Evolutionary conservation across 2,888 invertebrate genomes (phyloP).

Genomic region (Catocala fraxini): DNA sequence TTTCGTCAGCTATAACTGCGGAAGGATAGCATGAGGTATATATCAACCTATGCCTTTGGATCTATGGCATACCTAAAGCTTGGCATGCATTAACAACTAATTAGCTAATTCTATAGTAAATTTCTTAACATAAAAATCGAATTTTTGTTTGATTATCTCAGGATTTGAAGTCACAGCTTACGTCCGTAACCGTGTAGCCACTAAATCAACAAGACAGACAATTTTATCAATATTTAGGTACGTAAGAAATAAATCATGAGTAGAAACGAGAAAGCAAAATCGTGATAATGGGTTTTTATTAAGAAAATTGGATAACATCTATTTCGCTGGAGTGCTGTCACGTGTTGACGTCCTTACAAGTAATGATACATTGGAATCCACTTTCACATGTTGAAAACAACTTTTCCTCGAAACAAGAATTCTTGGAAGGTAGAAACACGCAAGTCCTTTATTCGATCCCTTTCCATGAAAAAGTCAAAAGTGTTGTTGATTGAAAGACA

Average conservation of each 20-base stretch:
- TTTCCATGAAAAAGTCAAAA: constrained; percentile 42
- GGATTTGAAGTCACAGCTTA: too few species aligned
- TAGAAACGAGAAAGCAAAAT: neutral
- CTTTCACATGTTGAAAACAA: constrained; percentile 12
- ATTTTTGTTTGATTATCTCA: too few species aligned
- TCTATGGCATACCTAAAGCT: too few species aligned
- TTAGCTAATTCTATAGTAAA: too few species aligned
- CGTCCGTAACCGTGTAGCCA: too few species aligned
- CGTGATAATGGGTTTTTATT: constrained; percentile 6
- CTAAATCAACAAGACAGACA: too few species aligned
- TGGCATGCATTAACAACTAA: too few species aligned
- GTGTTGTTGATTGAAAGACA: constrained; percentile 54
- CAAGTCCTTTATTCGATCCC: constrained; percentile 28
- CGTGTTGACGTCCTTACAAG: constrained; percentile 9
- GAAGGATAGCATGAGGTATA: too few species aligned
- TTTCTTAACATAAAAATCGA: too few species aligned
- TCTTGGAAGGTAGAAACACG: constrained; percentile 7
- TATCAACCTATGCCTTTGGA: too few species aligned
- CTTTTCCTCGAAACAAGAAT: constrained; percentile 18
- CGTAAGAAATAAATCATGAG: neutral
- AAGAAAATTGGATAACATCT: constrained; percentile 3
- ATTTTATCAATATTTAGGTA: too few species aligned
- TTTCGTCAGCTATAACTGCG: too few species aligned
- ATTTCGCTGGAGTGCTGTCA: neutral
- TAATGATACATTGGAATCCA: constrained; percentile 11